Conservation (phyloP, 2,113 vertebrate species). For the Passer montanus region DNA sequence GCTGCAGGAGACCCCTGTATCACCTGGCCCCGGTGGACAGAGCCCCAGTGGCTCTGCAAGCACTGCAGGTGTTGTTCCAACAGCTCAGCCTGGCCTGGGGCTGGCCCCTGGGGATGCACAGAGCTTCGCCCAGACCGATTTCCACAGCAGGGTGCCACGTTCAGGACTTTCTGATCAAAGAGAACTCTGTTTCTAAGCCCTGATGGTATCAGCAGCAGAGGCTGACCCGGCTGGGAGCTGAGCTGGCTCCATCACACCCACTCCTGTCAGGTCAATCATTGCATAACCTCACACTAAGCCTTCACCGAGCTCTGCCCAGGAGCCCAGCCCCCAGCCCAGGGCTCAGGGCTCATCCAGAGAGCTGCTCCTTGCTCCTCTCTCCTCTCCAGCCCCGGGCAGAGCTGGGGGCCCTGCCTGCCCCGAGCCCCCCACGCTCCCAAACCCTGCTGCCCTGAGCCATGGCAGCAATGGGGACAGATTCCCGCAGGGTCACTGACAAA, state of each 20-base stretch:
- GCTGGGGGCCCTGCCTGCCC: background rate
- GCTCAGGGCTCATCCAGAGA: background rate
- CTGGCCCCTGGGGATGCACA: background rate
- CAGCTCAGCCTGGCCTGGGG: background rate
- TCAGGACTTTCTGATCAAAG: rapidly evolving
- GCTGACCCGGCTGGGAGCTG: background rate
- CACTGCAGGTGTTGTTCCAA: background rate
- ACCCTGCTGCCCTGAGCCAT: background rate
- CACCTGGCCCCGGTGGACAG: background rate
- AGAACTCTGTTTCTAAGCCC: background rate
- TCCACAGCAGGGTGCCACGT: background rate
- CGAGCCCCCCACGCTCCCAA: rapidly evolving
- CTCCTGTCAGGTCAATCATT: background rate
- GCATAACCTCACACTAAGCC: background rate
- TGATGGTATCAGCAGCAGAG: background rate
- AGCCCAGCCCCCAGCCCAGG: background rate
- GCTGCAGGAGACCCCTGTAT: no score
- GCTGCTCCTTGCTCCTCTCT: background rate
- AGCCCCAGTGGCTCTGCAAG: background rate
- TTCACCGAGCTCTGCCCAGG: rapidly evolving
- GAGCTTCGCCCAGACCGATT: rapidly evolving
- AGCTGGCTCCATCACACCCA: background rate
- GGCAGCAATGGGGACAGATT: background rate
- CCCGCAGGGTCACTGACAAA: background rate
- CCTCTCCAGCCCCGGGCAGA: background rate